Percentiles rank a stretch among this genome's conserved stretches.
phyloP scores from a whole-genome alignment of 2,888 invertebrate genomes.

The Melieria omissa region DNA sequence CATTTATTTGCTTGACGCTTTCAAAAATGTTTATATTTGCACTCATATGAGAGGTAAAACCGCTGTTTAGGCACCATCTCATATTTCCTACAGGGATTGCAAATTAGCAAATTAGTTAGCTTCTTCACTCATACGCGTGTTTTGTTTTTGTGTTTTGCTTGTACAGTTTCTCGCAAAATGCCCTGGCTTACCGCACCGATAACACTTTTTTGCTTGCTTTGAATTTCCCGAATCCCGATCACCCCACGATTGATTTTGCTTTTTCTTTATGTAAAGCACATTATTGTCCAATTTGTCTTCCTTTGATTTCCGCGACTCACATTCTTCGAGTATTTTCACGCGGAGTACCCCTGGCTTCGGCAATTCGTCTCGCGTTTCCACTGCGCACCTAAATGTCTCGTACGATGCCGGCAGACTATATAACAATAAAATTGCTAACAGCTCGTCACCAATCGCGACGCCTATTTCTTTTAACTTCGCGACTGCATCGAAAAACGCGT shows the following conservation, averaged over 20 bases:
- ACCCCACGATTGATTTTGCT: neutral
- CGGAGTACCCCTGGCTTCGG: conserved; percentile 43
- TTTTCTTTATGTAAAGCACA: conserved; percentile 31
- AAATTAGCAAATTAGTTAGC: too few species aligned
- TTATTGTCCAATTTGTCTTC: conserved; percentile 31
- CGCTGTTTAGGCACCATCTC: neutral
- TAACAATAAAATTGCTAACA: conserved; percentile 55
- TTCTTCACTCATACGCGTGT: neutral
- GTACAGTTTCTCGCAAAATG: conserved; percentile 9
- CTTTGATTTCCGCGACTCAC: conserved; percentile 41
- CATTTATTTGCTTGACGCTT: conserved; percentile 1
- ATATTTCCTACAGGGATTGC: too few species aligned
- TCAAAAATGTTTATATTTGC: conserved; percentile 6
- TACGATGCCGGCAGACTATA: conserved; percentile 55
- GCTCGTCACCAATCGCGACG: conserved; percentile 52
- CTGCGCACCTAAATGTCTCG: conserved; percentile 58
- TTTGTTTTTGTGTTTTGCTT: conserved; percentile 15
- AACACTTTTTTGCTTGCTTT: conserved; percentile 6
- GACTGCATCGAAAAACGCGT: conserved; percentile 58
- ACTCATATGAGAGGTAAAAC: too few species aligned
- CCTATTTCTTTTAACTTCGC: conserved; percentile 57
- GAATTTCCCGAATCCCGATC: neutral
- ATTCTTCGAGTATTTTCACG: conserved; percentile 45
- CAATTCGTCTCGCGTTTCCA: conserved; percentile 56
- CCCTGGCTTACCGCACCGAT: conserved; percentile 13